Evolutionary conservation across 2,113 vertebrate genomes (phyloP), one percentile per base, ranked within the genome.

Genomic region (Rhodinocichla rosea): DNA sequence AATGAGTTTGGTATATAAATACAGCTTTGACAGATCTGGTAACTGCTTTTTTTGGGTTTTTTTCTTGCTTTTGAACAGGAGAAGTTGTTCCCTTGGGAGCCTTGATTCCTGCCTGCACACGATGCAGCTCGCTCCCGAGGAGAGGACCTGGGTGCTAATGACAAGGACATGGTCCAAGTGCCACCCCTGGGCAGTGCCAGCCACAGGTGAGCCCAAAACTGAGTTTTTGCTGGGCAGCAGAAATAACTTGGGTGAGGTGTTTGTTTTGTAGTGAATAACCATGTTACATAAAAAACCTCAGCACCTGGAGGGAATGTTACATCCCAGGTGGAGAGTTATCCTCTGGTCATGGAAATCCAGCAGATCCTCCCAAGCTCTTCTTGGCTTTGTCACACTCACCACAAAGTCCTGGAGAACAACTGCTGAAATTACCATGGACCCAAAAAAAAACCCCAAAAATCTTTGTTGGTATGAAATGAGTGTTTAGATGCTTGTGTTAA

Each of bases 131-230:
- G 0, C 27, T 33, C 22, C 71, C 68, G 89, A 90, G 86, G 70
- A 52, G 70, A 86, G 15, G 40, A 28, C 39, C 56, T 64, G 50
- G 39, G 0, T 12, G 0, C 55, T 81, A 63, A 1, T 11, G 23
- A 15, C 26, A 30, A 40, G 81, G 91, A 90, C 88, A 55, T 77
- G 95, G 86, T 77, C 82, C 86, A 42, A 47, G 74, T 57, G 57
- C 64, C 7, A 2, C 37, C 16, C 32, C 67, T 59, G 65, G 39
- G 89, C 37, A 14, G 33, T 60, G 24, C 50, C 28, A 90, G n/a
- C 84, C 88, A 57, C 94, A 80, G 94, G 97, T 97, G 81, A 95
- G 95, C 40, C 57, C 28, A 49, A 56, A 74, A 42, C 6, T 3
- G 32, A 6, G 3, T 59, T 71, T 83, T 1, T 10, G 7, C 4